Conservation (phyloP, 2,113 vertebrate species). For the Bothrops jararaca region DNA sequence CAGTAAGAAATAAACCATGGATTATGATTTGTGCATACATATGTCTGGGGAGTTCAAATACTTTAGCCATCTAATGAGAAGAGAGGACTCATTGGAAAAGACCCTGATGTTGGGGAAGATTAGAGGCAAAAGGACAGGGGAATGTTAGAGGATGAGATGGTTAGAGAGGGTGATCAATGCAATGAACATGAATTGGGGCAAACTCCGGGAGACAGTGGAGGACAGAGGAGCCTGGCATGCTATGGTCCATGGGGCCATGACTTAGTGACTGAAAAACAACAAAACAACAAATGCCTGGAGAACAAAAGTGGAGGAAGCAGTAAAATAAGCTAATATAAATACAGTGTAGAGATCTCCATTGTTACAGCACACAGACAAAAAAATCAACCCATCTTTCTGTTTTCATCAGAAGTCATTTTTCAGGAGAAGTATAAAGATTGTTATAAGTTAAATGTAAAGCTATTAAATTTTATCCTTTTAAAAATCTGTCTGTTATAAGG, state of each 20-base stretch:
- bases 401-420: slow-evolving; percentile 67
- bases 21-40: slow-evolving; percentile 11
- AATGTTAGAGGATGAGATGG: neutral
- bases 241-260: neutral
- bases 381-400: slow-evolving; percentile 70
- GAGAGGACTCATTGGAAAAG: neutral
- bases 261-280: neutral
- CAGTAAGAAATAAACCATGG: slow-evolving; percentile 68
- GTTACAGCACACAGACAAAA: slow-evolving; percentile 56
- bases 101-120: neutral
- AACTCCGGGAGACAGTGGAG: neutral
- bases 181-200: neutral
- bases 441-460: slow-evolving; percentile 42
- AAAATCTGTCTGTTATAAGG: slow-evolving; percentile 2
- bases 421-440: slow-evolving; percentile 51
- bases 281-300: slow-evolving; percentile 26
- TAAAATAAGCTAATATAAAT: slow-evolving; percentile 71
- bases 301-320: slow-evolving; percentile 40
- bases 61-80: neutral
- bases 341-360: slow-evolving; percentile 59
- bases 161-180: neutral
- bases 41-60: slow-evolving; percentile 2
- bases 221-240: neutral
- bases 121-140: neutral
- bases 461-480: slow-evolving; percentile 35